phyloP scores from a whole-genome alignment of 2,888 invertebrate species.

The Drosophila leonis region DNA sequence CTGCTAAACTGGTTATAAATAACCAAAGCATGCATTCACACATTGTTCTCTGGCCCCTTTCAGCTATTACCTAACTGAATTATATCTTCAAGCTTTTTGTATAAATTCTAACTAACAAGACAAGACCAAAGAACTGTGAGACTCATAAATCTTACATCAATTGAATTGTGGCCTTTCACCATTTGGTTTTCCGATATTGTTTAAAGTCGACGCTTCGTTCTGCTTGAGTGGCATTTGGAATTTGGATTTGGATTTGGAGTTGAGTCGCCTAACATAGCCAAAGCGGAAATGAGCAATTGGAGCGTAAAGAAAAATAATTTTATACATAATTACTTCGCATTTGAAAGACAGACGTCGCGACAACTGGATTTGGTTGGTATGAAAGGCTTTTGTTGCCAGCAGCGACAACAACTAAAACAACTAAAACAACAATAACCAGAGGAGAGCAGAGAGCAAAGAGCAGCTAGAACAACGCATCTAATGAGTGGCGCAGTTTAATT shows the following conservation, averaged over 20 bases:
- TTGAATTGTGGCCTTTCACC: conserved; percentile 35
- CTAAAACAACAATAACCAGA: not conserved
- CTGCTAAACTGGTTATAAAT: conserved; percentile 16
- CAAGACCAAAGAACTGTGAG: not conserved
- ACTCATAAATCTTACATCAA: conserved; percentile 12
- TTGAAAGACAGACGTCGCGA: conserved; percentile 37
- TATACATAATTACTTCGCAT: conserved; percentile 60
- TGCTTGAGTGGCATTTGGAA: conserved; percentile 27
- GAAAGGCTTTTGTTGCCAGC: conserved; percentile 34
- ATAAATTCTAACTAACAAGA: conserved; percentile 8
- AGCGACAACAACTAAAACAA: not conserved
- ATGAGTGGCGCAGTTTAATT: conserved; percentile 75
- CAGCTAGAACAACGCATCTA: conserved; percentile 38
- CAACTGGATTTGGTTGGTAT: conserved; percentile 45
- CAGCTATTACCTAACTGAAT: conserved; percentile 7
- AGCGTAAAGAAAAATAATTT: conserved; percentile 62
- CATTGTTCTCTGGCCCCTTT: conserved; percentile 7
- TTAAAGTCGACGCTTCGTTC: conserved; percentile 16
- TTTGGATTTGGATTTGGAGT: conserved; percentile 8
- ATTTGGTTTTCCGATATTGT: conserved; percentile 1
- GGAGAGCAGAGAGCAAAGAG: not conserved
- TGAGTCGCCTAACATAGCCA: conserved; percentile 19
- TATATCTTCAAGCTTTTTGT: conserved; percentile 11
- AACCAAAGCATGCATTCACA: conserved; percentile 5
- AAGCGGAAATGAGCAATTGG: conserved; percentile 77